Evolutionary conservation across 1,140 invertebrate genomes (phyloP), one percentile per base, ranked within the genome.

Genomic region (Oryzaephilus surinamensis): DNA sequence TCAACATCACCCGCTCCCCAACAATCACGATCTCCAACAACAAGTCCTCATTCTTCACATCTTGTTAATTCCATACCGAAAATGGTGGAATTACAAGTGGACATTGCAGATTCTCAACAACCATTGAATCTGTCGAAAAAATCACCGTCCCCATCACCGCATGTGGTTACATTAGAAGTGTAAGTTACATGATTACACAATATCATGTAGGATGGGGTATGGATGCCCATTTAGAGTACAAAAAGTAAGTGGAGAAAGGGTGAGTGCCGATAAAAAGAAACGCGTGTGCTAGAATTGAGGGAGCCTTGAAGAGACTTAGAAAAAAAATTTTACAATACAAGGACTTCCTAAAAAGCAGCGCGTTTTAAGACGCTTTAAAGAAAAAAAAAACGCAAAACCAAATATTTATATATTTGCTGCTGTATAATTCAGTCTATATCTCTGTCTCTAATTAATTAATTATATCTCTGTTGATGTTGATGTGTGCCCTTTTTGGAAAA

Each of bases 81-180:
- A 42, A 71, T 78, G 59, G 72, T 87, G 57, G 82, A 86, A 57
- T 69, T 88, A 32, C 82, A 85, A 58, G 81, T 87, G 41, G 81
- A 81, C 57, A 81, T 83, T 41, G 77, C 80, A 35, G 81, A 86
- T 56, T 77, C 80, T 38, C 82, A 81, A 47, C 83, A 87, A 58
- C 84, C 86, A 20, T 66, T 90, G 26, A 90, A 90, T 67, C 71
- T 90, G 33, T 89, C 84, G 51, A 89, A 88, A 66, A 89, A 90
- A 62, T 84, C 84, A 41, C 82, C 84, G 41, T 81, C 82, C 48
- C 81, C 84, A 45, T 77, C 78, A 41, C 77, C 77, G 10, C 64
- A 73, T 48, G 67, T 69, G 0, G 60, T 74, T 4, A 71, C 67
- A 13, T 62, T 74, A 49, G 73, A 74, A 53, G 72, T 72, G 62